A percentile compares a stretch with the other conserved stretches of the same genome.
These are phyloP conservation scores for Ovis aries DNA, from an alignment of 2,113 vertebrate genomes.

Conservation along the genomic window DNA sequence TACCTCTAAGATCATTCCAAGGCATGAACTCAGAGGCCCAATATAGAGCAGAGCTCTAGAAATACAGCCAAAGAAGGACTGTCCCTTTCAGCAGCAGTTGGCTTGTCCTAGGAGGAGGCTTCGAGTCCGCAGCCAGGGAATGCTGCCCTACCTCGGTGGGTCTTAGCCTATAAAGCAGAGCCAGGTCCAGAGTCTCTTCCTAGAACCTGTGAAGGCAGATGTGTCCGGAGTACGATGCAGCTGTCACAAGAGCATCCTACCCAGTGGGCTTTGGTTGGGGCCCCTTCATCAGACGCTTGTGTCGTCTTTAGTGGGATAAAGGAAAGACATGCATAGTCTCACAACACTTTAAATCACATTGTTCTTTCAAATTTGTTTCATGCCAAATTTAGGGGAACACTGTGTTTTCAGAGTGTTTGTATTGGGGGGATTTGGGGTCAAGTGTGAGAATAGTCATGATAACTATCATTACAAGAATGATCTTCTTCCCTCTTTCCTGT, in stretches of 20 bases:
- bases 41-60: not conserved
- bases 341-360: not conserved
- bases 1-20: not conserved
- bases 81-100: not conserved
- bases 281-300: too few species aligned
- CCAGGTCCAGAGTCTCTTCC: not conserved
- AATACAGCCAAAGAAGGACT: accelerated
- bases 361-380: not conserved
- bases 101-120: not conserved
- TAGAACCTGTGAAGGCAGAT: not conserved
- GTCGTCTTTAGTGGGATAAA: not conserved
- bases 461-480: accelerated
- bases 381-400: not conserved
- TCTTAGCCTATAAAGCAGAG: not conserved
- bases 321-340: accelerated
- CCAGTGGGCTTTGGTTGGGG: accelerated
- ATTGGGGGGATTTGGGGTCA: not conserved
- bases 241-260: accelerated
- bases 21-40: not conserved
- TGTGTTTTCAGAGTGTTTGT: not conserved
- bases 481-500: not conserved
- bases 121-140: not conserved
- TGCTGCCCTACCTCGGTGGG: accelerated
- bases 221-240: not conserved
- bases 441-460: not conserved